Evolutionary conservation across 2,797 vertebrate genomes (phyloP).

Genomic region (Syngnathus acus): DNA sequence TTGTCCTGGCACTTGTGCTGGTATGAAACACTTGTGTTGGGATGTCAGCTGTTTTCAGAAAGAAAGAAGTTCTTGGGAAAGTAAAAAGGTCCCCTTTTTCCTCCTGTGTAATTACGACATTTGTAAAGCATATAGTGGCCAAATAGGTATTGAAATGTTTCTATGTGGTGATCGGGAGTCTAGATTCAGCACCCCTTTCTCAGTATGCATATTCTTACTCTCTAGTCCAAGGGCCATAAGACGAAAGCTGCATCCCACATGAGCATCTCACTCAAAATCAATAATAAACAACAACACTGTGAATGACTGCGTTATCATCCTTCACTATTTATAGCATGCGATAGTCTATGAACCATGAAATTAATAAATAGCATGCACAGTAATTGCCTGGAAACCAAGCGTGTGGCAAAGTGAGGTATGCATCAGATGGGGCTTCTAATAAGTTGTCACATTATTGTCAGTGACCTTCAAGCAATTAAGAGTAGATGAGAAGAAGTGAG

Average conservation of each 20-base stretch:
- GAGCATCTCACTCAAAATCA: slow-evolving; percentile 62
- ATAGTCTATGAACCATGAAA: slow-evolving; percentile 76
- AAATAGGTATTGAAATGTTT: slow-evolving; percentile 10
- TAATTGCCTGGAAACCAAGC: slow-evolving; percentile 75
- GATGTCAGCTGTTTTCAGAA: slow-evolving; percentile 38
- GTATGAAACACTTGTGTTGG: slow-evolving; percentile 36
- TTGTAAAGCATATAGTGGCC: slow-evolving; percentile 15
- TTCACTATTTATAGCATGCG: slow-evolving; percentile 73
- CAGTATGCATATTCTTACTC: slow-evolving; percentile 9
- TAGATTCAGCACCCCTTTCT: not conserved
- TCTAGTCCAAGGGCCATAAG: slow-evolving; percentile 18
- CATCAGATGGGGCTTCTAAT: slow-evolving; percentile 73
- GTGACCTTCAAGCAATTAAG: slow-evolving; percentile 81
- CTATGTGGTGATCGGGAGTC: slow-evolving; percentile 6
- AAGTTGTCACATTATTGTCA: slow-evolving; percentile 76
- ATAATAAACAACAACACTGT: slow-evolving; percentile 61
- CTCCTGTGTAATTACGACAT: slow-evolving; percentile 31
- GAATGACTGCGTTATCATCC: slow-evolving; percentile 68
- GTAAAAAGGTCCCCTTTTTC: slow-evolving; percentile 33
- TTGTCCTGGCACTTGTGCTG: slow-evolving; percentile 42
- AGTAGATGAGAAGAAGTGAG: slow-evolving; percentile 39
- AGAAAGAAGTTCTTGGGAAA: slow-evolving; percentile 39
- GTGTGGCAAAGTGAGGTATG: slow-evolving; percentile 63
- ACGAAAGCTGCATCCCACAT: slow-evolving; percentile 38
- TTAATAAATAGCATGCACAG: slow-evolving; percentile 77